Evolutionary conservation across 2,113 vertebrate species (phyloP).

Genomic region (Amazona vittata): DNA sequence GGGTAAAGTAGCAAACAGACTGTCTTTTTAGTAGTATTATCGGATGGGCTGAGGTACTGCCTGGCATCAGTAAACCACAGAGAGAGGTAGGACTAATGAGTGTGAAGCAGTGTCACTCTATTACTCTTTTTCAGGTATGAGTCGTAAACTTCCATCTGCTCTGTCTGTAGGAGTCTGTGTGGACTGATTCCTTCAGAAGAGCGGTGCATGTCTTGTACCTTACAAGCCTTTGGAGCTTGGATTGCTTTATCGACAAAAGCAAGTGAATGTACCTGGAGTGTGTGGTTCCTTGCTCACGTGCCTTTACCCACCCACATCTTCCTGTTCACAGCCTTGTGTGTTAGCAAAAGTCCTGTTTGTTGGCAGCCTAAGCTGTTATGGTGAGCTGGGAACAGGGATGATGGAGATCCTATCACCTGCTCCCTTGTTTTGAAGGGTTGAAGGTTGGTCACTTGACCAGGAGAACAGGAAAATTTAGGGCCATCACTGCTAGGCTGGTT

Average conservation of each 20-base stretch:
- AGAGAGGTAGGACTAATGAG: background rate
- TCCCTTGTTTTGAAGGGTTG: accelerated
- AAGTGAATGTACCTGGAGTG: background rate
- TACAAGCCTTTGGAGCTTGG: background rate
- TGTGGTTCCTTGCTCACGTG: background rate
- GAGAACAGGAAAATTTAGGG: background rate
- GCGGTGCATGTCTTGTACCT: accelerated
- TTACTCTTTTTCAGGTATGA: background rate
- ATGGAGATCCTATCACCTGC: accelerated
- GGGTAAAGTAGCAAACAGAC: no score
- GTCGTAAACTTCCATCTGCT: background rate
- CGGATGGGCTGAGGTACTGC: background rate
- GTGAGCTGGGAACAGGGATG: background rate
- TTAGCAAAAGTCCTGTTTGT: background rate
- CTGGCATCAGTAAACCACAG: background rate
- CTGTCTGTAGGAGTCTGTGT: background rate
- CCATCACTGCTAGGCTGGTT: background rate
- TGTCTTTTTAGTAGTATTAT: accelerated
- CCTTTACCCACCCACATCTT: background rate
- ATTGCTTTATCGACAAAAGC: background rate
- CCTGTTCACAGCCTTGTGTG: accelerated
- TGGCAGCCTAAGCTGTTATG: background rate
- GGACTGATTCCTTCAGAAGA: background rate
- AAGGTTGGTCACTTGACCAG: background rate
- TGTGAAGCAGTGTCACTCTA: background rate